A percentile compares a stretch with the other conserved stretches of the same genome.
phyloP scores from a whole-genome alignment of 2,797 vertebrate genomes.

The Labeo calbasu region DNA sequence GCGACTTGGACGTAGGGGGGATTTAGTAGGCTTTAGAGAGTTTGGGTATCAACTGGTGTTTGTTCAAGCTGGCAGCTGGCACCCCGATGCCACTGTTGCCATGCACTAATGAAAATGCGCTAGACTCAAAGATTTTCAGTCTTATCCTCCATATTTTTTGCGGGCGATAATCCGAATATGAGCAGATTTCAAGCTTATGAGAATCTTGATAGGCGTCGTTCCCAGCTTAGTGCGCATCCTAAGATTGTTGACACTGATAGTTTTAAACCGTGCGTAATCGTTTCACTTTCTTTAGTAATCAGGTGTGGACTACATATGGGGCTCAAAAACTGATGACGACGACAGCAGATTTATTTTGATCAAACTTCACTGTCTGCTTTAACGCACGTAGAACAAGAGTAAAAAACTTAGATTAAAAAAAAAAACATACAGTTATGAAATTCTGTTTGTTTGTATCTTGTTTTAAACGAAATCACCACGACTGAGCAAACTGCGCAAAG shows the following conservation, averaged over 20 bases:
- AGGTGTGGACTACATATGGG: slow-evolving; percentile 67
- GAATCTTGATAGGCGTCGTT: slow-evolving; percentile 73
- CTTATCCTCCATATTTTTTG: slow-evolving; percentile 76
- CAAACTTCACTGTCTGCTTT: background rate
- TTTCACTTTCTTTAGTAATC: slow-evolving; percentile 36
- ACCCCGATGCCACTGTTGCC: slow-evolving; percentile 77
- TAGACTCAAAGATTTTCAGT: slow-evolving; percentile 78
- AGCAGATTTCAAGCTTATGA: slow-evolving; percentile 80
- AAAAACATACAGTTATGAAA: background rate
- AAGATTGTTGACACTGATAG: slow-evolving; percentile 43
- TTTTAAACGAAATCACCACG: background rate
- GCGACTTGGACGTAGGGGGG: slow-evolving; percentile 36
- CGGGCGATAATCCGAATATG: slow-evolving; percentile 75
- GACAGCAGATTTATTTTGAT: background rate
- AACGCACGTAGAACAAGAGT: background rate
- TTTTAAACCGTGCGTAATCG: slow-evolving; percentile 38
- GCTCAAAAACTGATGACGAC: background rate
- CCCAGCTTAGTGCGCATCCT: slow-evolving; percentile 64
- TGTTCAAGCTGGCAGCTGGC: slow-evolving; percentile 87
- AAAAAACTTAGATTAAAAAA: background rate
- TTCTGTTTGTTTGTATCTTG: background rate
- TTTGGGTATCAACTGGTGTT: slow-evolving; percentile 78
- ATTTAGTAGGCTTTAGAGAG: slow-evolving; percentile 72
- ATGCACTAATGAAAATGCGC: slow-evolving; percentile 79
- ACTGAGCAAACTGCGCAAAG: background rate